These are phyloP conservation scores for Elaphurus davidianus DNA, from an alignment of 2,113 vertebrate genomes.

Conservation along the genomic window DNA sequence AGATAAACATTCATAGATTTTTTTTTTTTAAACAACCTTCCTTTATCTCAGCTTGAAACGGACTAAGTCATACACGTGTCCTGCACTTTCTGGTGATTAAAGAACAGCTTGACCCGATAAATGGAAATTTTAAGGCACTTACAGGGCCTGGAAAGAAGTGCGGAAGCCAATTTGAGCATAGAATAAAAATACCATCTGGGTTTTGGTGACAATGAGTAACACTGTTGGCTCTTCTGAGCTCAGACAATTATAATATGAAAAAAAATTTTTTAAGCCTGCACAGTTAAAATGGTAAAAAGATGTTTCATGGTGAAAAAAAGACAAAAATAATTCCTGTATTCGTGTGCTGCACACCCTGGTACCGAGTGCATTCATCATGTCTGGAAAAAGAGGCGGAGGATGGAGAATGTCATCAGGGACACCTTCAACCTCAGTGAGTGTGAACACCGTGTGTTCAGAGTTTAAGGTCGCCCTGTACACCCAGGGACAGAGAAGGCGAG, in stretches of 20 bases:
- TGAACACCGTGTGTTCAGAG: not conserved
- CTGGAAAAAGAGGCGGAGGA: not conserved
- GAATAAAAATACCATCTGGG: slow-evolving; percentile 30
- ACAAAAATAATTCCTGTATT: not conserved
- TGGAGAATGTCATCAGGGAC: rapidly evolving
- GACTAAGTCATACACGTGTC: not conserved
- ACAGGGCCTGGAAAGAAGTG: not conserved
- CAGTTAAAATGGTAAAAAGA: slow-evolving; percentile 26
- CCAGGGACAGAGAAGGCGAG: not conserved
- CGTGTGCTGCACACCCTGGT: rapidly evolving
- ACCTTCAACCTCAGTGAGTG: rapidly evolving
- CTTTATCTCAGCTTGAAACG: not conserved
- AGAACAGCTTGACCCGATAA: not conserved
- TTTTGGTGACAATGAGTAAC: not conserved
- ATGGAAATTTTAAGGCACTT: not conserved
- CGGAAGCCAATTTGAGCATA: not conserved
- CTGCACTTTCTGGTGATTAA: not conserved
- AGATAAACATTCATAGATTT: too few relatives aligned
- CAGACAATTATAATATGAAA: not conserved
- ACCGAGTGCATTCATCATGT: rapidly evolving
- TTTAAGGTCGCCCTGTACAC: rapidly evolving
- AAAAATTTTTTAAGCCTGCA: not conserved
- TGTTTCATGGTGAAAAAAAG: not conserved
- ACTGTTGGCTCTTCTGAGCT: not conserved
- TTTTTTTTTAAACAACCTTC: too few relatives aligned